Conservation (phyloP, 2,888 invertebrate genomes). For the Timema cristinae region DNA sequence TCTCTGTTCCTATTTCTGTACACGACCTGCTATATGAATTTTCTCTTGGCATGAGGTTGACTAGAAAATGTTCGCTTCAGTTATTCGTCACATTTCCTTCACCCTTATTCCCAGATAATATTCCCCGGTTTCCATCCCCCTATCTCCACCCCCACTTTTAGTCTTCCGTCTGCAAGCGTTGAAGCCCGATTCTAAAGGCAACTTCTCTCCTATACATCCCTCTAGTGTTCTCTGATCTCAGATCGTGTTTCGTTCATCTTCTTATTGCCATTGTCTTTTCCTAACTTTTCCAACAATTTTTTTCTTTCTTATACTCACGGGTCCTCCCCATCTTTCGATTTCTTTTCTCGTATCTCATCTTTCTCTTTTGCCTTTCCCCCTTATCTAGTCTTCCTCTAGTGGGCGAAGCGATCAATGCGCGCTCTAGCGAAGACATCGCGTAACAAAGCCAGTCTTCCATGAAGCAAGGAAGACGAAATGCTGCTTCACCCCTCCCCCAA, state of each 20-base stretch:
- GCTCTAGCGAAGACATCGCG: slow-evolving; percentile 20
- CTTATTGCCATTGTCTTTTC: slow-evolving; percentile 17
- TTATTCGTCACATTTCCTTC: slow-evolving; percentile 14
- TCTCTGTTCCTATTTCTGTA: too few relatives aligned
- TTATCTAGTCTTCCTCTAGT: not conserved
- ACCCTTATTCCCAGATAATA: slow-evolving; percentile 10
- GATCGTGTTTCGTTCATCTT: slow-evolving; percentile 16
- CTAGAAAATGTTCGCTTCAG: not conserved
- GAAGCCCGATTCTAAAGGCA: slow-evolving; percentile 15
- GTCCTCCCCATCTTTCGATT: slow-evolving; percentile 8
- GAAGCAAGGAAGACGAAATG: slow-evolving; percentile 5
- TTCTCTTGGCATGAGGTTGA: too few relatives aligned
- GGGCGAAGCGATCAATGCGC: slow-evolving; percentile 19
- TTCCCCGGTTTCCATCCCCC: not conserved
- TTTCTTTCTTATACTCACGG: not conserved
- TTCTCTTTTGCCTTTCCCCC: slow-evolving; percentile 8
- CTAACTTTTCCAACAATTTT: not conserved
- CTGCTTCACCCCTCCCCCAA: not conserved
- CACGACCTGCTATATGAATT: too few relatives aligned
- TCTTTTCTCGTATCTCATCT: not conserved
- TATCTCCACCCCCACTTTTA: not conserved
- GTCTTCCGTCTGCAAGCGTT: slow-evolving; percentile 7
- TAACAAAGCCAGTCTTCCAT: slow-evolving; percentile 17
- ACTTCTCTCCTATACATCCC: not conserved
- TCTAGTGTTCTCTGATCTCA: slow-evolving; percentile 8